Evolutionary conservation across 2,888 invertebrate genomes (phyloP).

Genomic region (Microplitis deprimator): DNA sequence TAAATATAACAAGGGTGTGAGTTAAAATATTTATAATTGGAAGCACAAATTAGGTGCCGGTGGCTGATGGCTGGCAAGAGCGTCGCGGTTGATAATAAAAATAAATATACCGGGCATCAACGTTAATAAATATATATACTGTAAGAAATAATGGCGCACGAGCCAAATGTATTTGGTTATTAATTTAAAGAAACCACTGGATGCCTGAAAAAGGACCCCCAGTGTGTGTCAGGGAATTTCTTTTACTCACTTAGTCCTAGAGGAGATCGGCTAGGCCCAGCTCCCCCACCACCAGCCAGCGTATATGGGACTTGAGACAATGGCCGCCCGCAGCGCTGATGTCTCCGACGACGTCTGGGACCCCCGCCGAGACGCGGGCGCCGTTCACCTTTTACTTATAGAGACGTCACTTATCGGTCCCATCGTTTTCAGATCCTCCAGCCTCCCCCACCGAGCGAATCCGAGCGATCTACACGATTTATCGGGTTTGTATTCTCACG

Average conservation of each 20-base stretch:
- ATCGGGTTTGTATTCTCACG: constrained; percentile 51
- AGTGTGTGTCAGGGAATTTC: constrained; percentile 29
- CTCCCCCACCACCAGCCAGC: too few species aligned
- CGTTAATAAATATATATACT: constrained; percentile 36
- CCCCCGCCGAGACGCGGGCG: constrained; percentile 64
- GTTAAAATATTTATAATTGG: too few species aligned
- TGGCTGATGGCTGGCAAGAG: too few species aligned
- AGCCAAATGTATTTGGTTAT: constrained; percentile 31
- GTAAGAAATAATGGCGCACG: constrained; percentile 9
- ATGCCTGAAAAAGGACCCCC: constrained; percentile 24
- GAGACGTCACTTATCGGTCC: constrained; percentile 67
- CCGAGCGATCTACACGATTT: constrained; percentile 46
- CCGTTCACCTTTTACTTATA: constrained; percentile 64
- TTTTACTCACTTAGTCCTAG: constrained; percentile 31
- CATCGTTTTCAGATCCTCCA: constrained; percentile 56
- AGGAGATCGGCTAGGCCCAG: too few species aligned
- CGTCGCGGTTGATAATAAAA: too few species aligned
- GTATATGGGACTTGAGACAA: constrained; percentile 64
- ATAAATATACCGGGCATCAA: background rate
- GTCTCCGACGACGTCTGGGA: constrained; percentile 69
- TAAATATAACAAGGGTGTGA: too few species aligned
- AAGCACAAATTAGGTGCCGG: too few species aligned
- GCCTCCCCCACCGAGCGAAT: constrained; percentile 16
- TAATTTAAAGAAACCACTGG: constrained; percentile 37
- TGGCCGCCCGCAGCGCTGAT: constrained; percentile 68